Evolutionary conservation across 2,888 invertebrate genomes (phyloP), one percentile per base, ranked within the genome.

Genomic region (Chirona hameri): DNA sequence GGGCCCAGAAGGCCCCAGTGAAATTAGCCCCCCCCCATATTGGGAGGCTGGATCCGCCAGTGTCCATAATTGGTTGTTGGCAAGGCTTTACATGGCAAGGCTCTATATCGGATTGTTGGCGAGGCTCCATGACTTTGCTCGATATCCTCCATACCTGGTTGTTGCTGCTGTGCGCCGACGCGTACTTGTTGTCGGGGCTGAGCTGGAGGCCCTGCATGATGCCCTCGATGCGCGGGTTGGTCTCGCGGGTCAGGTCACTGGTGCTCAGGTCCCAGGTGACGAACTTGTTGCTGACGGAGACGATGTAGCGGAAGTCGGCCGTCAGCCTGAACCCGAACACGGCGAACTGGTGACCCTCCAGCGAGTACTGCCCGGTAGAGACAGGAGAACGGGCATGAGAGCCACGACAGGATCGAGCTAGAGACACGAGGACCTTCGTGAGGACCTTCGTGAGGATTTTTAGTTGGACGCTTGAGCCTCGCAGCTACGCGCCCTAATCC

Each of bases 311-410:
- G 86, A 93, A 93, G 89, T 98, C 97, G 0, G 95, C 93, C 14
- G 97, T 97, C 48, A 98, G 88, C 21, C 94, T 93, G 87, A 97
- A 95, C 1, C 94, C 96, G 88, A 98, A 98, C 0, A 98, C 96
- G 0, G 98, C 99, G 87, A 99, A 99, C 87, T 97, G 97, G 88
- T 99, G 99, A 0, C 98, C 99, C 90, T 99, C 99, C 79, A 99
- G 89, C 0, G 98, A 98, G 87, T 97, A 99, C 93, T 95, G 88
- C 12, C 89, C 27, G 52, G 39, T 7, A 39, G 39, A 39, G 39
- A 39, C 39, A n/a, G n/a, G n/a, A n/a, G n/a, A n/a, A 39, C 39
- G 39, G 39, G 4, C 39, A 39, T 39, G 7, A 39, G 39, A 7
- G 39, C 7, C 39, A 39, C 39, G 39, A 7, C 39, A 39, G 39